A percentile compares a stretch with the other conserved stretches of the same genome.
These are phyloP conservation scores for Porites lobata DNA, from an alignment of 92 coral and sea anemone genomes.

Conservation along the genomic window DNA sequence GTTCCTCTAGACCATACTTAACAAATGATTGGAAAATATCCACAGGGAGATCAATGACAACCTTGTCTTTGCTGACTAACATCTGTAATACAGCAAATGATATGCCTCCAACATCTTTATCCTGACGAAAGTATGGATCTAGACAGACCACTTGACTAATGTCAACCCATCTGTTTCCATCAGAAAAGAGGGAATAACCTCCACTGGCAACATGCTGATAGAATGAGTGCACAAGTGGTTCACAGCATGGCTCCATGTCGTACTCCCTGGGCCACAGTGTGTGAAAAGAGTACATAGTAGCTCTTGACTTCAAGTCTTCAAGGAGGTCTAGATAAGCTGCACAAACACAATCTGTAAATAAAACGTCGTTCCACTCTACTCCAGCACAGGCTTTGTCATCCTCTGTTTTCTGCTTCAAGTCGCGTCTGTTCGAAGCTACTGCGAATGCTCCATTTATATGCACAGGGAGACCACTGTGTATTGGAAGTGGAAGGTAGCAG, in stretches of 20 bases:
- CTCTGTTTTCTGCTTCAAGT: constrained; percentile 57
- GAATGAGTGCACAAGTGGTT: constrained; percentile 48
- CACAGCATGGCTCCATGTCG: constrained; percentile 20
- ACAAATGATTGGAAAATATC: constrained; percentile 62
- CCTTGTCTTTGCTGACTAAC: background rate
- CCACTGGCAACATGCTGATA: constrained; percentile 35
- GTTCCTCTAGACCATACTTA: constrained; percentile 28
- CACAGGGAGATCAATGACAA: constrained; percentile 70
- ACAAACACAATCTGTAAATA: background rate
- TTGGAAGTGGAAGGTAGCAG: constrained; percentile 87
- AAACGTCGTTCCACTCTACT: constrained; percentile 24
- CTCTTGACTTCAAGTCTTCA: background rate
- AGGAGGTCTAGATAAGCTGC: background rate
- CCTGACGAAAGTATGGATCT: constrained; percentile 61
- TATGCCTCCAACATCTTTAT: constrained; percentile 53
- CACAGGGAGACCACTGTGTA: constrained; percentile 84
- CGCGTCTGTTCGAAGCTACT: constrained; percentile 76
- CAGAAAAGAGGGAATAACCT: constrained; percentile 57
- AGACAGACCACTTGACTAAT: constrained; percentile 61
- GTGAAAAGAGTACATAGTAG: constrained; percentile 40
- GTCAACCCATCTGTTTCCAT: constrained; percentile 73
- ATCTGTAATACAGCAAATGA: constrained; percentile 49
- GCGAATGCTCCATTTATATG: constrained; percentile 84
- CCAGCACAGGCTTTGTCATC: constrained; percentile 73
- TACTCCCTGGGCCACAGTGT: constrained; percentile 63